phyloP scores from a whole-genome alignment of 2,113 vertebrate genomes.

The Thermophis baileyi region DNA sequence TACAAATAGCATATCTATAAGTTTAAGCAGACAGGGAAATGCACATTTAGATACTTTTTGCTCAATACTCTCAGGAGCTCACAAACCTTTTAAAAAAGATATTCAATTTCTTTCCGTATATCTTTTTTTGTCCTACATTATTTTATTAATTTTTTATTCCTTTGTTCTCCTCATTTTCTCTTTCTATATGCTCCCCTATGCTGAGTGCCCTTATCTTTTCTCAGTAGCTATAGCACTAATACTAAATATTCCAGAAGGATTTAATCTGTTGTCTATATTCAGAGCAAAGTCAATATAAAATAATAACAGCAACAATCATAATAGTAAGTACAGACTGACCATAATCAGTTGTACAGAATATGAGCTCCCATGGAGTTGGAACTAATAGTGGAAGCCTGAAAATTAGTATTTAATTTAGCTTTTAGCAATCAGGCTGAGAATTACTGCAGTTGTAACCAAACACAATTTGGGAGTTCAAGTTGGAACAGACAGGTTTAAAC shows the following conservation, averaged over 20 bases:
- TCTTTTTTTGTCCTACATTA: background rate
- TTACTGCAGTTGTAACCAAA: background rate
- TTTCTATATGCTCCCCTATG: background rate
- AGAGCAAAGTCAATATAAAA: background rate
- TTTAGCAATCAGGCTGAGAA: background rate
- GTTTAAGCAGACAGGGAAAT: background rate
- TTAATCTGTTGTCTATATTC: background rate
- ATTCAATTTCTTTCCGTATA: background rate
- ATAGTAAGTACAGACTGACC: background rate
- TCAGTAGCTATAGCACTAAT: background rate
- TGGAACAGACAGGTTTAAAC: background rate
- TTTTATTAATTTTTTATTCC: background rate
- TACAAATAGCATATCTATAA: background rate
- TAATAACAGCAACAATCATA: background rate
- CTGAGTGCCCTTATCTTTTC: background rate
- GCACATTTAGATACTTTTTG: background rate
- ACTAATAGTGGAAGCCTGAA: background rate
- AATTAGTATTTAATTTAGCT: background rate
- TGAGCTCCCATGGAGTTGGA: constrained; percentile 1
- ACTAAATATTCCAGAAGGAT: background rate
- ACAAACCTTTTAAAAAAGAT: background rate
- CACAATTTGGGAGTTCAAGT: background rate
- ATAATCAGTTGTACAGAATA: background rate
- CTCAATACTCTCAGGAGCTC: background rate
- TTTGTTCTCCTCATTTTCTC: background rate